These are phyloP conservation scores for Rotaria socialis DNA, from an alignment of 2,888 invertebrate species.

Conservation along the genomic window DNA sequence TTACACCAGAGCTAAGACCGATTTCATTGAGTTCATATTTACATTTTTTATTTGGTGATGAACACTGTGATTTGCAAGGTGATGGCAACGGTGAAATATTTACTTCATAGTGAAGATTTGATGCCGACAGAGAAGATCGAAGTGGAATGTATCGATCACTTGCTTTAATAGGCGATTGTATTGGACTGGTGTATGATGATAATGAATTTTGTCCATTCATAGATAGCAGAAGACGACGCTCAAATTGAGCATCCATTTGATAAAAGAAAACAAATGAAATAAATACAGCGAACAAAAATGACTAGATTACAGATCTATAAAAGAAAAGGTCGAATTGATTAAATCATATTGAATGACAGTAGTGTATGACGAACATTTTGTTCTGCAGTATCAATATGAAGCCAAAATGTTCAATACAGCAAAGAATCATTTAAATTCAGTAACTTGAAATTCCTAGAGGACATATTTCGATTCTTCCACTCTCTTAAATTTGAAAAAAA, in stretches of 20 bases:
- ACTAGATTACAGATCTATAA: constrained; percentile 14
- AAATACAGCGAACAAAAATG: neutral
- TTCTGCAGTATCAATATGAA: too few relatives aligned
- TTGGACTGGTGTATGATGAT: constrained; percentile 24
- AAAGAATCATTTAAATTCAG: too few relatives aligned
- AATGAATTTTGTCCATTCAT: neutral
- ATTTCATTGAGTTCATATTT: constrained; percentile 11
- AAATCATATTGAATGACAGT: neutral
- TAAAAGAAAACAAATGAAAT: neutral
- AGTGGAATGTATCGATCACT: constrained; percentile 36
- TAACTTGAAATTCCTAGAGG: too few relatives aligned
- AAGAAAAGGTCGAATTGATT: neutral
- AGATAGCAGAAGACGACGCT: neutral
- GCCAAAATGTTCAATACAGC: too few relatives aligned
- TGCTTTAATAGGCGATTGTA: constrained; percentile 3
- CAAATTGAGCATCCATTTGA: constrained; percentile 8
- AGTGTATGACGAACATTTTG: too few relatives aligned
- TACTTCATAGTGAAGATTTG: neutral
- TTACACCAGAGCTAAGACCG: neutral
- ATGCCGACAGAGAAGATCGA: constrained; percentile 4
- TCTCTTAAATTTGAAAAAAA: too few relatives aligned
- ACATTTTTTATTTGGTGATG: constrained; percentile 7
- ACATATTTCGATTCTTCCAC: too few relatives aligned
- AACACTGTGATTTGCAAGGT: neutral
- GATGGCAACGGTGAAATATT: neutral